phyloP scores from a whole-genome alignment of 2,888 invertebrate species.

The Pseudanteris insignis region DNA sequence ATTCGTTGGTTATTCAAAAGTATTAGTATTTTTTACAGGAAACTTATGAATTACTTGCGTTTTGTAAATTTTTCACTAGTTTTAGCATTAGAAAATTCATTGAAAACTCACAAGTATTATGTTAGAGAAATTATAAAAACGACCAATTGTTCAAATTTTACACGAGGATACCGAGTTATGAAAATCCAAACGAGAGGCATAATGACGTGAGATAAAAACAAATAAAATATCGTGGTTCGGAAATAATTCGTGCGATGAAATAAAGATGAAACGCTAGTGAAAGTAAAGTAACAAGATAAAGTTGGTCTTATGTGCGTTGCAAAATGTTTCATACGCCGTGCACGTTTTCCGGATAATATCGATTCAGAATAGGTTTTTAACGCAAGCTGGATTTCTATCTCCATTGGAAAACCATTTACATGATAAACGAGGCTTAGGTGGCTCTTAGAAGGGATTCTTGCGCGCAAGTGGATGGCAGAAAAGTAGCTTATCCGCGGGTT shows the following conservation, averaged over 20 bases:
- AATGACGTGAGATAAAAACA: too few relatives aligned
- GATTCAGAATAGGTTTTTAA: conserved; percentile 31
- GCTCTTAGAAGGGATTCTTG: conserved; percentile 43
- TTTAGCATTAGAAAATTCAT: too few relatives aligned
- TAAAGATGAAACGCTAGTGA: neutral
- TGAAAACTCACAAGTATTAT: too few relatives aligned
- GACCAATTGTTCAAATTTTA: too few relatives aligned
- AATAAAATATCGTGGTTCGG: too few relatives aligned
- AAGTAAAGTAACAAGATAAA: conserved; percentile 4
- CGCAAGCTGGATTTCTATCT: conserved; percentile 43
- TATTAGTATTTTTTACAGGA: too few relatives aligned
- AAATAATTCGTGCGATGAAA: neutral
- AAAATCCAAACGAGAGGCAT: too few relatives aligned
- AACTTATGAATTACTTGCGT: too few relatives aligned
- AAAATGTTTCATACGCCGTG: conserved; percentile 22
- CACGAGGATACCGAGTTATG: neutral
- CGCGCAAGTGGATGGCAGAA: conserved; percentile 37
- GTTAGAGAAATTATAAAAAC: too few relatives aligned
- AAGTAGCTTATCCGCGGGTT: conserved; percentile 41
- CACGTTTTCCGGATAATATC: conserved; percentile 34
- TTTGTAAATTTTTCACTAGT: too few relatives aligned
- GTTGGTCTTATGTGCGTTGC: conserved; percentile 1
- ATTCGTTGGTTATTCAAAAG: too few relatives aligned
- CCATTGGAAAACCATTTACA: conserved; percentile 47
- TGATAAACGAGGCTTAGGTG: conserved; percentile 44